These are phyloP conservation scores for Macquaria ambigua DNA, from an alignment of 2,113 vertebrate genomes.

Conservation along the genomic window DNA sequence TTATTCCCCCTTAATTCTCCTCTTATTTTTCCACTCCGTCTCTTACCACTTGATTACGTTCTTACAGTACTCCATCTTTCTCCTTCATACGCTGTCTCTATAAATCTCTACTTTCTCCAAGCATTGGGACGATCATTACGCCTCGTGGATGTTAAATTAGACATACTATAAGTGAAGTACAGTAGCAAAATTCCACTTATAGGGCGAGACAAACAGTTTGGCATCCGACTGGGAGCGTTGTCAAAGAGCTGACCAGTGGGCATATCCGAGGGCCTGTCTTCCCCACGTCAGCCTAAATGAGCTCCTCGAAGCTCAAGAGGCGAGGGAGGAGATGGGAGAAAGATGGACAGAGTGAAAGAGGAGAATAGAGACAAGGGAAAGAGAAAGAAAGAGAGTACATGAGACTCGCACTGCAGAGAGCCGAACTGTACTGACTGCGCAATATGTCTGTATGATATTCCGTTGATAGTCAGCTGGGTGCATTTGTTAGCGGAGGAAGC, in stretches of 20 bases:
- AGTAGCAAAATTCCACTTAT: constrained; percentile 57
- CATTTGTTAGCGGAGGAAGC: constrained; percentile 59
- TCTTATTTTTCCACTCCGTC: not conserved
- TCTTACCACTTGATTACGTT: not conserved
- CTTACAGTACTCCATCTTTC: not conserved
- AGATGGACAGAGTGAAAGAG: constrained; percentile 34
- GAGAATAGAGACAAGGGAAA: constrained; percentile 30
- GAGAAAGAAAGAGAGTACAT: constrained; percentile 31
- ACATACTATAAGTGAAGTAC: constrained; percentile 37
- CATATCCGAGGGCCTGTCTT: constrained; percentile 65
- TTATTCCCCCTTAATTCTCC: not conserved
- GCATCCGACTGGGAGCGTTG: constrained; percentile 56
- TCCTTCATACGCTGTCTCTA: not conserved
- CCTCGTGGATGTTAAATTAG: constrained; percentile 46
- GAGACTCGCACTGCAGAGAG: constrained; percentile 35
- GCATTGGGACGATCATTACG: not conserved
- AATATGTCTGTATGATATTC: constrained; percentile 66
- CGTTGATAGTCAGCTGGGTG: constrained; percentile 66
- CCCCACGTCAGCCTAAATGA: constrained; percentile 73
- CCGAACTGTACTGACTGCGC: constrained; percentile 55
- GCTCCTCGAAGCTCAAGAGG: constrained; percentile 57
- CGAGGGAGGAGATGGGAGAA: constrained; percentile 11
- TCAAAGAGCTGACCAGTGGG: constrained; percentile 62
- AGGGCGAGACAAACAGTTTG: constrained; percentile 64
- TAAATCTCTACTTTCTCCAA: constrained; percentile 1